Percentiles rank a stretch among this genome's conserved stretches.
Evolutionary conservation across 2,113 vertebrate genomes (phyloP).

Genomic region (Anguilla japonica): DNA sequence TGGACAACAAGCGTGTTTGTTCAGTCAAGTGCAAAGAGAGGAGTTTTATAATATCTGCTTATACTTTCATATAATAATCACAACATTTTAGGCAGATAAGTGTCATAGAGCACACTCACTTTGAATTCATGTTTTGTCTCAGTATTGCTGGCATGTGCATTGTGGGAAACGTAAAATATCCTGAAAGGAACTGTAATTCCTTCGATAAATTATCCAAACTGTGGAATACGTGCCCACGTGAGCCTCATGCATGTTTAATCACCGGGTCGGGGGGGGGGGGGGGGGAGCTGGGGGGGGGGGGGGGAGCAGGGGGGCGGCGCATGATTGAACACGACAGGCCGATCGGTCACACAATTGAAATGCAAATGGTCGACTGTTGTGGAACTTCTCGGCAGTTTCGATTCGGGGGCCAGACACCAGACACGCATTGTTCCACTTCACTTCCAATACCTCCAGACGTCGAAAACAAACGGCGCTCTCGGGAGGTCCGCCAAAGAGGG

Average conservation of each 20-base stretch:
- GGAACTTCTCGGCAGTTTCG: not conserved
- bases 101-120: no score
- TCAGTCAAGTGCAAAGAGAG: no score
- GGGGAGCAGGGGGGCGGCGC: no score
- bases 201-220: not conserved
- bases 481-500: no score
- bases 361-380: not conserved
- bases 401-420: no score
- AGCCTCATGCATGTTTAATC: not conserved
- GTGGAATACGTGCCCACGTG: not conserved
- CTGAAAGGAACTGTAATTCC: no score
- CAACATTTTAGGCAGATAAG: no score
- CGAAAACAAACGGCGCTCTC: not conserved
- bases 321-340: not conserved
- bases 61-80: no score
- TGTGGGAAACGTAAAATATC: not conserved
- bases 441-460: not conserved
- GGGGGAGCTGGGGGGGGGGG: no score
- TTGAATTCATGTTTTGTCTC: no score
- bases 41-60: no score
- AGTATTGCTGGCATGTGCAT: not conserved
- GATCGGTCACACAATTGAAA: not conserved
- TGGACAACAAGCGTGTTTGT: no score
- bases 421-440: not conserved
- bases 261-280: not conserved